These are phyloP conservation scores for Trichopria drosophilae DNA, from an alignment of 2,888 invertebrate species.

Conservation along the genomic window DNA sequence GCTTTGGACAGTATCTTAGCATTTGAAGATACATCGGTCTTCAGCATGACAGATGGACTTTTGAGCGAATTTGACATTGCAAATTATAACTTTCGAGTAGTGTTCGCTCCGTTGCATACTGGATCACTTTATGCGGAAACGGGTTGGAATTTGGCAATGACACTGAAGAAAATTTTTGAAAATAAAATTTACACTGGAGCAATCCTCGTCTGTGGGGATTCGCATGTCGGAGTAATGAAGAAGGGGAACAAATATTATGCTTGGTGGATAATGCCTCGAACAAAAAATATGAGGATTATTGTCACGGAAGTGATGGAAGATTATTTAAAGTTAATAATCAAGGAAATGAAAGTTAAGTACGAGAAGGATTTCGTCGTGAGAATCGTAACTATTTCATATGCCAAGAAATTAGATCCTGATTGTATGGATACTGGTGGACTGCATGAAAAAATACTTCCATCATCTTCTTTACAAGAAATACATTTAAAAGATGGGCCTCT, in stretches of 20 bases:
- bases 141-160: constrained; percentile 51
- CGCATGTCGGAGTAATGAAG: constrained; percentile 49
- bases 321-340: constrained; percentile 42
- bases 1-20: constrained; percentile 45
- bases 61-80: constrained; percentile 49
- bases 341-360: constrained; percentile 17
- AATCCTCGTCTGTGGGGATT: constrained; percentile 42
- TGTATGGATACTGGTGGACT: constrained; percentile 46
- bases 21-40: constrained; percentile 43
- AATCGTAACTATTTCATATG: constrained; percentile 45
- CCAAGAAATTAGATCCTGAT: constrained; percentile 47
- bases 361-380: constrained; percentile 37
- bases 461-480: constrained; percentile 43
- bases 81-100: constrained; percentile 49
- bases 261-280: constrained; percentile 49
- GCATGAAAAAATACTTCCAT: constrained; percentile 44
- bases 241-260: constrained; percentile 45
- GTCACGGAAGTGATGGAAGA: constrained; percentile 44
- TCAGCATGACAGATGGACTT: constrained; percentile 41
- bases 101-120: constrained; percentile 47
- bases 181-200: constrained; percentile 48
- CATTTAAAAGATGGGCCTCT: constrained; percentile 37
- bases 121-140: constrained; percentile 40
- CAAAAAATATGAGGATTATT: constrained; percentile 46
- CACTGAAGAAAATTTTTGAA: constrained; percentile 47